Evolutionary conservation across 2,888 invertebrate genomes (phyloP).

Genomic region (Rotaria sp.): DNA sequence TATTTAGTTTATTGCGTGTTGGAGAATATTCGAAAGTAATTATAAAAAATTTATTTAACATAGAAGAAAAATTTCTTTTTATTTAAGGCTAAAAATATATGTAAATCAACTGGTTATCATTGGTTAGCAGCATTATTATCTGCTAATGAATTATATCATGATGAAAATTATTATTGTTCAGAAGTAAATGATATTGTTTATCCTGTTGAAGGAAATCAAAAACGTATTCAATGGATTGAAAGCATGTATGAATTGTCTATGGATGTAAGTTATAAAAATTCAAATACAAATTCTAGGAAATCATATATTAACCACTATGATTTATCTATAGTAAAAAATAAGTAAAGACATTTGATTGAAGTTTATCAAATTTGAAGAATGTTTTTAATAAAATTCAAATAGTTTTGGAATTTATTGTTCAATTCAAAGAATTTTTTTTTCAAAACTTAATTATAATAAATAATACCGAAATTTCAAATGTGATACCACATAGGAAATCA

Average conservation of each 20-base stretch:
- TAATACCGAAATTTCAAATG: too few species aligned
- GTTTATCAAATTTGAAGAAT: too few species aligned
- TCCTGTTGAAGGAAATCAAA: constrained; percentile 25
- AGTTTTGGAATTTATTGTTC: too few species aligned
- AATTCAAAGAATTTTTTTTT: too few species aligned
- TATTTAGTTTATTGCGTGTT: constrained; percentile 13
- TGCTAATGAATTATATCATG: constrained; percentile 29
- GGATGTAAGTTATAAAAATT: neutral
- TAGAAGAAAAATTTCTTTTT: neutral
- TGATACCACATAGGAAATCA: too few species aligned
- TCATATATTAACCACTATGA: neutral
- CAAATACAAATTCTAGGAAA: neutral
- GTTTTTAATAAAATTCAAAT: too few species aligned
- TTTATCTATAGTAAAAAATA: too few species aligned
- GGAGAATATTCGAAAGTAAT: constrained; percentile 20
- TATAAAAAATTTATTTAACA: neutral
- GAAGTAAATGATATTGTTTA: neutral
- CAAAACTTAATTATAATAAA: too few species aligned
- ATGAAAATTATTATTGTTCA: constrained; percentile 26
- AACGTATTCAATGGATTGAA: constrained; percentile 28
- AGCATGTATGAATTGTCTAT: constrained; percentile 2
- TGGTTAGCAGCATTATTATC: constrained; percentile 4
- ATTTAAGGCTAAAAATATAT: constrained; percentile 1
- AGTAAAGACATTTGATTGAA: too few species aligned
- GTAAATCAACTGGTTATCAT: constrained; percentile 29